These are phyloP conservation scores for Heliconius congener DNA, from an alignment of 1,140 invertebrate species.

Conservation along the genomic window DNA sequence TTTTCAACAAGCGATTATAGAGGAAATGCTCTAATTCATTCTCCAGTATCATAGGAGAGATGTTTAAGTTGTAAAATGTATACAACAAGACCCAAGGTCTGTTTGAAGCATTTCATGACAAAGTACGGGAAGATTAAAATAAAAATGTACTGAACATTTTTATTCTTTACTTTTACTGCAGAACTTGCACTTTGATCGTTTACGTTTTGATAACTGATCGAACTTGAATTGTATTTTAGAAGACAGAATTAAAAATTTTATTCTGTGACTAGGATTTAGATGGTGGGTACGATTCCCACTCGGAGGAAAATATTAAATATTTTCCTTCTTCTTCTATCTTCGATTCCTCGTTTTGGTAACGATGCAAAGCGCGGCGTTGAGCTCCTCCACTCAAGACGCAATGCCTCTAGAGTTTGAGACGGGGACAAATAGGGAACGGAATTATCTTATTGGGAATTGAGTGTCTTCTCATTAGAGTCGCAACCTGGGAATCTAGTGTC, in stretches of 20 bases:
- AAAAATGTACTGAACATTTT: background rate
- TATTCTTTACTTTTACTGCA: background rate
- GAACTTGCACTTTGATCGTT: background rate
- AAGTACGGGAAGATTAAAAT: background rate
- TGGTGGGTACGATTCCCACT: too few species aligned
- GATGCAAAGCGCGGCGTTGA: too few species aligned
- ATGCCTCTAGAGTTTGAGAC: too few species aligned
- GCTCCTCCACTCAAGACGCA: too few species aligned
- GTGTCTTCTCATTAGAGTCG: too few species aligned
- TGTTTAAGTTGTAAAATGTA: background rate
- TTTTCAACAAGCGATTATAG: conserved; percentile 11
- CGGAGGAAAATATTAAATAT: too few species aligned
- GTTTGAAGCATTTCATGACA: background rate
- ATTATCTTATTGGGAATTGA: too few species aligned
- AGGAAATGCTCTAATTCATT: conserved; percentile 8
- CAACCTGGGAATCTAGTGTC: too few species aligned
- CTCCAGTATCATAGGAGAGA: background rate
- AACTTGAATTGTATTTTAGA: background rate
- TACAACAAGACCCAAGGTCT: background rate
- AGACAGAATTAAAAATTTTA: background rate
- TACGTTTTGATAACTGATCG: background rate
- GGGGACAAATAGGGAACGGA: too few species aligned
- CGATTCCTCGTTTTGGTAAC: too few species aligned
- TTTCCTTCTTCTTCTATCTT: too few species aligned
- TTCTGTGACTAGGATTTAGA: background rate